Percentiles rank a stretch among this genome's conserved stretches.
Conservation (phyloP, 2,113 vertebrate genomes). For the Nesogale talazaci region DNA sequence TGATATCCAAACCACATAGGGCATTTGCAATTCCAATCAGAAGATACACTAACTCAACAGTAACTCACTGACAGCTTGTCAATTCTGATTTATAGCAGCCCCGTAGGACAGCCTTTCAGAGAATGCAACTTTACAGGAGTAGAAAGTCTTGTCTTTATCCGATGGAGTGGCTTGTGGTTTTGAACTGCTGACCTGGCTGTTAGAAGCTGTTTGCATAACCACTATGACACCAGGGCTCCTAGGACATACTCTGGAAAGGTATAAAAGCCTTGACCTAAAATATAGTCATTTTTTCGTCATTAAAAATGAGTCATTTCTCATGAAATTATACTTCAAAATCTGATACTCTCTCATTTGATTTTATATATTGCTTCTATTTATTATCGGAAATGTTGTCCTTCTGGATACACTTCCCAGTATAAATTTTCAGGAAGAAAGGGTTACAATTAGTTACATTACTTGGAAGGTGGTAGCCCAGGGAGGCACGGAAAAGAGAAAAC, state of each 20-base stretch:
- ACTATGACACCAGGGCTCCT: background rate
- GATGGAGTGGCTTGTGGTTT: too few relatives aligned
- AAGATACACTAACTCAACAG: background rate
- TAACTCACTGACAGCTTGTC: too few relatives aligned
- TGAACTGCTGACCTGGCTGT: too few relatives aligned
- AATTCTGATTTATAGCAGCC: too few relatives aligned
- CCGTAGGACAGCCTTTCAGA: too few relatives aligned
- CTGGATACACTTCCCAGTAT: background rate
- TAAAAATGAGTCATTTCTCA: background rate
- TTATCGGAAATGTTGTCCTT: slow-evolving; percentile 1
- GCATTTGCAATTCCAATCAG: background rate
- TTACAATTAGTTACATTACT: background rate
- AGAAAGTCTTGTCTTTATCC: too few relatives aligned
- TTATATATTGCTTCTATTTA: background rate
- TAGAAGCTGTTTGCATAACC: too few relatives aligned
- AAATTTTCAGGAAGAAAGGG: background rate
- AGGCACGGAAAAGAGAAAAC: background rate
- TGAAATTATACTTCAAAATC: slow-evolving; percentile 12
- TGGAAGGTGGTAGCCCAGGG: background rate
- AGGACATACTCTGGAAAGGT: background rate
- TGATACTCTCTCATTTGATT: background rate
- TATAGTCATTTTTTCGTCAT: too few relatives aligned
- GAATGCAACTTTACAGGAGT: too few relatives aligned
- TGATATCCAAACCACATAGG: background rate
- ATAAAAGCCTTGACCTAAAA: background rate